Conservation (phyloP, 1,140 invertebrate genomes). For the Mylabris phalerata region DNA sequence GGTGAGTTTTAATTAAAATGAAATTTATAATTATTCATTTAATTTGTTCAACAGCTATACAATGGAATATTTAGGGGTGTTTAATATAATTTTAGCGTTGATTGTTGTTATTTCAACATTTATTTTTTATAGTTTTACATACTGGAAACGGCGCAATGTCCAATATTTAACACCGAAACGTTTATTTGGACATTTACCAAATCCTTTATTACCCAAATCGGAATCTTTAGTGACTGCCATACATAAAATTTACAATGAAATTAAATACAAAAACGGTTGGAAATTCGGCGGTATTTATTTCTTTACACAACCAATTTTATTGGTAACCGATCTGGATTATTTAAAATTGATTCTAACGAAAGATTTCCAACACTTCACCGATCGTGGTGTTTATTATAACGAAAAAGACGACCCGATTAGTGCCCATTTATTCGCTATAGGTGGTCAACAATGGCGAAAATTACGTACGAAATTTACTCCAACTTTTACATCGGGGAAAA, state of each 20-base stretch:
- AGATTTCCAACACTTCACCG: conserved; percentile 40
- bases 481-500: conserved; percentile 49
- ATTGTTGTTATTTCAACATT: background rate
- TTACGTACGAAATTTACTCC: conserved; percentile 43
- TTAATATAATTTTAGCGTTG: background rate
- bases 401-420: conserved; percentile 44
- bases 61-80: too few species aligned
- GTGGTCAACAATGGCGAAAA: conserved; percentile 44
- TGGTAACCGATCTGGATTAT: conserved; percentile 43
- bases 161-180: conserved; percentile 5
- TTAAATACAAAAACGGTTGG: conserved; percentile 18
- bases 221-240: conserved; percentile 5
- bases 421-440: conserved; percentile 44
- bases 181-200: conserved; percentile 19
- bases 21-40: too few species aligned
- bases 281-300: conserved; percentile 19
- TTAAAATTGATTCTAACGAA: conserved; percentile 29
- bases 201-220: conserved; percentile 8
- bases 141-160: conserved; percentile 13
- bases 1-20: too few species aligned
- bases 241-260: conserved; percentile 16
- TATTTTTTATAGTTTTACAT: background rate
- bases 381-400: conserved; percentile 41
- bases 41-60: too few species aligned
- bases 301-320: conserved; percentile 10